A percentile compares a stretch with the other conserved stretches of the same genome.
phyloP scores from a whole-genome alignment of 1,140 invertebrate genomes.

The Caenorhabditis tropicalis region DNA sequence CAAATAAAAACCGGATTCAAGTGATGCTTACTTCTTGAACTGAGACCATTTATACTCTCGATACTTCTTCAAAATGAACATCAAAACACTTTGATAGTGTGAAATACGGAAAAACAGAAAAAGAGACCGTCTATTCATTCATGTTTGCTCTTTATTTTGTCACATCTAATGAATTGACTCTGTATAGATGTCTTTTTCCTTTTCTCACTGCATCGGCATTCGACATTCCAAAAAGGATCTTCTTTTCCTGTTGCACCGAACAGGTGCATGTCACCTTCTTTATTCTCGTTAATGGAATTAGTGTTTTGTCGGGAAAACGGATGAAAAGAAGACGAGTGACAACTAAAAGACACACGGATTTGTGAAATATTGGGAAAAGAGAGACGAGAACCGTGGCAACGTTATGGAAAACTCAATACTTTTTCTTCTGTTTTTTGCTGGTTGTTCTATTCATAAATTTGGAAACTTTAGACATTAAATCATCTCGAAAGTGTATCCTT shows the following conservation, averaged over 20 bases:
- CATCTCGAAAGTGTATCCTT: background rate
- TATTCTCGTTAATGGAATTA: background rate
- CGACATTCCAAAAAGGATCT: background rate
- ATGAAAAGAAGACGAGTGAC: background rate
- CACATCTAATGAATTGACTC: background rate
- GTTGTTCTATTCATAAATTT: constrained; percentile 19
- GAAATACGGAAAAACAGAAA: background rate
- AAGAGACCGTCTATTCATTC: background rate
- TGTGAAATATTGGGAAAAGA: constrained; percentile 18
- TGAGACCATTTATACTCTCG: background rate
- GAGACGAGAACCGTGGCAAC: constrained; percentile 4
- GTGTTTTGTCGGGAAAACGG: constrained; percentile 5
- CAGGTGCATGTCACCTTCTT: constrained; percentile 40
- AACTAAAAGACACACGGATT: background rate
- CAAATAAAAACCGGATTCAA: background rate
- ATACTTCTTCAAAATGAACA: background rate
- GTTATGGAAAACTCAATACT: constrained; percentile 29
- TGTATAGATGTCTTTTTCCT: background rate
- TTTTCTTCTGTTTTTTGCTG: background rate
- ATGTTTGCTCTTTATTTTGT: constrained; percentile 2
- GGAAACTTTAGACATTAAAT: background rate
- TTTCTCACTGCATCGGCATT: background rate
- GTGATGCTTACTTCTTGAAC: background rate
- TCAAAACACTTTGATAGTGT: constrained; percentile 24
- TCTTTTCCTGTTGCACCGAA: constrained; percentile 19